Evolutionary conservation across 2,113 vertebrate species (phyloP), one percentile per base, ranked within the genome.

Genomic region (Thalassarche chlororhynchos): DNA sequence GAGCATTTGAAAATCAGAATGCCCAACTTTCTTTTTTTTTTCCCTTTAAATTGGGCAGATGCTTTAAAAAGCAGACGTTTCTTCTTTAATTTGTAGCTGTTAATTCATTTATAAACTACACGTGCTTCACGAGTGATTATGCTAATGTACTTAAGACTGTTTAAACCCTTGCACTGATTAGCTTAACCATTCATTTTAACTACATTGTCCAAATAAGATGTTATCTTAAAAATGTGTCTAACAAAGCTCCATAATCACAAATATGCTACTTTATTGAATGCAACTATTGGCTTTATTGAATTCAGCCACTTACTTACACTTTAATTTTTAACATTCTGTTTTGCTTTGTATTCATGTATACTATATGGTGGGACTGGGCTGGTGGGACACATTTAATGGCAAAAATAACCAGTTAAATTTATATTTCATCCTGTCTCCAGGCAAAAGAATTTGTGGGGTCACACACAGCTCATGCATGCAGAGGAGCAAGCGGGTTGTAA

Each of bases 221-320:
- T 92, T 97, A 95, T 96, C 98, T 97, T 96, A 89, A 95, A 96
- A 96, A 90, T 70, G 75, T 79, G 69, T 93, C 95, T 95, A 83
- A 82, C 76, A 95, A 94, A 97, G 88, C 87, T 94, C 93, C 60
- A 79, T 96, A 96, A 96, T 98, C 94, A 92, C 93, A 91, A 93
- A 75, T 64, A 93, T 77, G 77, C 71, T 92, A 64, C 93, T 94
- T 95, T 92, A 70, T 68, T 95, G 91, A 95, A 74, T 62, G 40
- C 83, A 85, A 40, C 79, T 96, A n/a, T 38, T 89, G 44, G 89
- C 55, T 81, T 93, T 95, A 93, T 78, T 89, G 96, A 93, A 91
- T 97, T 94, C 88, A 94, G 68, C 49, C 72, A n/a, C 47, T 61
- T 58, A 38, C 38, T 32, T 89, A 79, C 15, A 29, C 54, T 87